A percentile compares a stretch with the other conserved stretches of the same genome.
Evolutionary conservation across 2,797 vertebrate genomes (phyloP).

Genomic region (Propithecus deckenii): DNA sequence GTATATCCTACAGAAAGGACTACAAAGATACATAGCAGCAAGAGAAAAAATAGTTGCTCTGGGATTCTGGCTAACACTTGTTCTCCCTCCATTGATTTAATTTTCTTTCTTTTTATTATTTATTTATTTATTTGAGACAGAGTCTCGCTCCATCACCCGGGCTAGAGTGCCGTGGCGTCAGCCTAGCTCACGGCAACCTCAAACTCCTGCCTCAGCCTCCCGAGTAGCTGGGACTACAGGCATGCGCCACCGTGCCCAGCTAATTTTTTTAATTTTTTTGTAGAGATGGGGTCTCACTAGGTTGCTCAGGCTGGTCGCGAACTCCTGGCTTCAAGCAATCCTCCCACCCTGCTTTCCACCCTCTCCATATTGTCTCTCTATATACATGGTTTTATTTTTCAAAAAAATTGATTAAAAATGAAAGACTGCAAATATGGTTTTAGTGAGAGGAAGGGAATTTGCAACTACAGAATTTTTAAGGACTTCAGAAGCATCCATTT

Average conservation of each 20-base stretch:
- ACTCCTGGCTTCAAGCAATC: neutral
- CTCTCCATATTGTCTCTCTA: neutral
- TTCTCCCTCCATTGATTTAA: neutral
- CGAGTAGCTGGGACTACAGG: neutral
- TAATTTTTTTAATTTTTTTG: neutral
- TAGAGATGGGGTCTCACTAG: neutral
- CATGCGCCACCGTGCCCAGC: no score
- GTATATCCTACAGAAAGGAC: neutral
- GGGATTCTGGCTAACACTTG: neutral
- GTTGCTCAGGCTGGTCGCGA: neutral
- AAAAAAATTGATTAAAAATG: neutral
- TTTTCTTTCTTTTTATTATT: neutral
- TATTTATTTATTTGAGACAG: neutral
- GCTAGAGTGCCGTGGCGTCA: neutral
- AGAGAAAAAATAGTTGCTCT: neutral
- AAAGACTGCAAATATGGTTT: neutral
- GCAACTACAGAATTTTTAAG: neutral
- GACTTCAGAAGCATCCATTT: neutral
- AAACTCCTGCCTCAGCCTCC: neutral
- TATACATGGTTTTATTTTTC: neutral
- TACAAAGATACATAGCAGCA: neutral
- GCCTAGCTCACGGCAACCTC: neutral
- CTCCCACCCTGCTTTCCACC: neutral
- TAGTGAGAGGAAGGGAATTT: neutral
- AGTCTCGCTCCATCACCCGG: rapidly evolving